Base-by-base conservation (phyloP, 2,888 invertebrate species). In the Gisinianus flammeolus region DNA sequence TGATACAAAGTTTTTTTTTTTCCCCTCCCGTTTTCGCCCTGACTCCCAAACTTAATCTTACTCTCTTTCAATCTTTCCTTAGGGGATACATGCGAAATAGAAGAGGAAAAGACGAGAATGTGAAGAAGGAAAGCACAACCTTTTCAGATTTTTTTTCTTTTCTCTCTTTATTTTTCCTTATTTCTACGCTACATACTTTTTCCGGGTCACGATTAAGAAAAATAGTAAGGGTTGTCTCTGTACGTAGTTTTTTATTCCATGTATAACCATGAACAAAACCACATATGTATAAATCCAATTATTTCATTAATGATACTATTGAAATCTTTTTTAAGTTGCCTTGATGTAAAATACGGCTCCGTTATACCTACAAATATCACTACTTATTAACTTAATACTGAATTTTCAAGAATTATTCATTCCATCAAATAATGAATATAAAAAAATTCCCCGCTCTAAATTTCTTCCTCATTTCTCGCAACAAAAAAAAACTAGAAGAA, bases 31-130 rank as follows among this genome's bases (percentile, higher is more conserved):
- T n/a, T n/a, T n/a, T n/a, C n/a, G n/a, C n/a, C n/a, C n/a, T 28
- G 8, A 6, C 52, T 56, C 19, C 12, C 71, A n/a, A 16, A 71
- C 6, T 71, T 71, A 56, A 28, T 71, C 71, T 30, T n/a, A 54
- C 56, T 71, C 71, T 30, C 35, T 33, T 71, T 56, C 71, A 71
- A 71, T 71, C 71, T 54, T 56, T 56, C 71, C 71, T 31, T 24
- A 52, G 24, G 66, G 66, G 31, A 66, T 66, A 19, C n/a, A n/a
- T n/a, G n/a, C n/a, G n/a, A n/a, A n/a, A n/a, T 2, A 24, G n/a
- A 16, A 68, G 35, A 68, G 62, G 28, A 12, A 26, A 5, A 64
- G 62, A 64, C 10, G 8, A 44, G 58, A 58, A 6, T 22, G 62
- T 5, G 22, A 58, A 6, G 26, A 26, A 24, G 12, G 31, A 30